Conservation (phyloP, 2,113 vertebrate genomes). For the Neodon shergylaensis region DNA sequence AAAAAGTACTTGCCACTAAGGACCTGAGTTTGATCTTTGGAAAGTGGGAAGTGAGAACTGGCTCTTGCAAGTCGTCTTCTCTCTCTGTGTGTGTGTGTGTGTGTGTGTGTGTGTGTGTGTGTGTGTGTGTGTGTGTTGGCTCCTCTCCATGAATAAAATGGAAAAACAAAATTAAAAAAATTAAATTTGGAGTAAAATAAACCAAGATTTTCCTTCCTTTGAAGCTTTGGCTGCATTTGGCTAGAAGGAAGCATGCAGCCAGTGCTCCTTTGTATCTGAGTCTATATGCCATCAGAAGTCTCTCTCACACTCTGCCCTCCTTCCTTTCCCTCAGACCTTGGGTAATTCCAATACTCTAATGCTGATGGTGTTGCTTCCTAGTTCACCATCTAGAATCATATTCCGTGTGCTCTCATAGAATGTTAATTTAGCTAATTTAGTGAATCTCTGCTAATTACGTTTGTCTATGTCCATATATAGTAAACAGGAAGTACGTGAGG, state of each 20-base stretch:
- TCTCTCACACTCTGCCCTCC: background rate
- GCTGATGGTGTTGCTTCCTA: background rate
- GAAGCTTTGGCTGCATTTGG: background rate
- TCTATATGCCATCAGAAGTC: background rate
- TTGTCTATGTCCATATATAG: background rate
- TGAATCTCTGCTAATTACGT: background rate
- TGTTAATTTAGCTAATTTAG: background rate
- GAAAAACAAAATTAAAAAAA: background rate
- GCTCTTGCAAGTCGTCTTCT: background rate
- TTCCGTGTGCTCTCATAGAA: background rate
- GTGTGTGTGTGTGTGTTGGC: background rate
- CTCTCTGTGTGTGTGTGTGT: too few species aligned
- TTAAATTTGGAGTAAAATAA: background rate
- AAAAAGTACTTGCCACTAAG: background rate
- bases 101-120: too few species aligned
- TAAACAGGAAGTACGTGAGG: background rate
- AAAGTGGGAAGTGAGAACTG: background rate
- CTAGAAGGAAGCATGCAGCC: background rate
- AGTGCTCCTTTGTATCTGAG: background rate
- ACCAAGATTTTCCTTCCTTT: background rate
- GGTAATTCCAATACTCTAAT: background rate
- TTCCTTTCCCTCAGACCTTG: background rate
- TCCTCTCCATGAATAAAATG: background rate
- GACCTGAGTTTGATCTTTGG: background rate
- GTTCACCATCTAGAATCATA: background rate